phyloP scores from a whole-genome alignment of 1,140 invertebrate genomes.

The Philotrypesis tridentata region DNA sequence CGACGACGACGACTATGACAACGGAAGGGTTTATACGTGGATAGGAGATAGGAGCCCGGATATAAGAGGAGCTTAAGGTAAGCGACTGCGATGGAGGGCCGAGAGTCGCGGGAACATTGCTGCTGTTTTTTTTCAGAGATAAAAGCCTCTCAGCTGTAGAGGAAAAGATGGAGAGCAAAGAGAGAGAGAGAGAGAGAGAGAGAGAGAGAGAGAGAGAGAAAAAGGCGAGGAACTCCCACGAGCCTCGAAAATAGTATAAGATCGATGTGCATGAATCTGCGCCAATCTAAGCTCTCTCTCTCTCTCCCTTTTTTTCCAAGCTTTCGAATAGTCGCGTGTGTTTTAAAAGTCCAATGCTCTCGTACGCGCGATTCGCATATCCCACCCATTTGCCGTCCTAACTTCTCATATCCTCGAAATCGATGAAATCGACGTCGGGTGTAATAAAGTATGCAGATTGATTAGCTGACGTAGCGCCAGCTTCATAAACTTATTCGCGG shows the following conservation, averaged over 20 bases:
- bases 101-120: neutral
- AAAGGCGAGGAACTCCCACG: neutral
- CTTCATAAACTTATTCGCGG: too few relatives aligned
- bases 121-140: slow-evolving; percentile 5
- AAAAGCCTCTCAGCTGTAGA: neutral
- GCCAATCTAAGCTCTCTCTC: neutral
- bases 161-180: neutral
- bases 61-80: slow-evolving; percentile 19
- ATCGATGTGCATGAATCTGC: neutral
- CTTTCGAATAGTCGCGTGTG: too few relatives aligned
- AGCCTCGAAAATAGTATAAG: neutral
- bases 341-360: too few relatives aligned
- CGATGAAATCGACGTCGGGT: too few relatives aligned
- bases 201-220: neutral
- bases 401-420: too few relatives aligned
- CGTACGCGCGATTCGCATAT: too few relatives aligned
- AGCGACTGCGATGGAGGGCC: neutral
- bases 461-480: too few relatives aligned
- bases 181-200: neutral
- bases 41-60: neutral
- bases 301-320: too few relatives aligned
- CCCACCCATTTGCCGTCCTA: too few relatives aligned
- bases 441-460: too few relatives aligned
- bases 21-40: neutral
- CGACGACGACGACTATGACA: neutral